These are phyloP conservation scores for Hypotaenidia philippensis DNA, from an alignment of 2,797 vertebrate genomes.

Conservation along the genomic window DNA sequence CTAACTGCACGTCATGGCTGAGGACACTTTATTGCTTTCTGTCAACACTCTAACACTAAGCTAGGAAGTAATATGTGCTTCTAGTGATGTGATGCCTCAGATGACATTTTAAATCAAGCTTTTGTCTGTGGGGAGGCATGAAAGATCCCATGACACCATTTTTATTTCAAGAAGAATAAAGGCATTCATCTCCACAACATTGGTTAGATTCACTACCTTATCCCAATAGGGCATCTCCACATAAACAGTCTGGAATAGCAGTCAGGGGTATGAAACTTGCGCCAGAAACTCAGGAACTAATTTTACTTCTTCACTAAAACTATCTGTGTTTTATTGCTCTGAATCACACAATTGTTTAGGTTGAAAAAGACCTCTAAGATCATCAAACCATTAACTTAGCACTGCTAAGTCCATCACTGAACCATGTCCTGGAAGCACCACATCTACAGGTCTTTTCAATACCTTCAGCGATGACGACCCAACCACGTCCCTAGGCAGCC, in stretches of 20 bases:
- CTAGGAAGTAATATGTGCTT: conserved; percentile 57
- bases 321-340: background rate
- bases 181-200: conserved; percentile 36
- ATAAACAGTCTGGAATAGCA: conserved; percentile 13
- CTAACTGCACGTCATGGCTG: conserved; percentile 17
- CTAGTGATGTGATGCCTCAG: conserved; percentile 52
- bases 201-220: conserved; percentile 34
- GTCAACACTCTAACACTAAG: conserved; percentile 29
- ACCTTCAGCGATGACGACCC: too few species aligned
- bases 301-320: conserved; percentile 32
- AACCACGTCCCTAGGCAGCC: too few species aligned
- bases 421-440: too few species aligned
- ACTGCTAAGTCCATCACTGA: too few species aligned
- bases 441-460: too few species aligned
- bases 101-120: conserved; percentile 67
- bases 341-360: background rate
- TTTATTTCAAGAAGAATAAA: conserved; percentile 70
- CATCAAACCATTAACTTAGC: too few species aligned
- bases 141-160: conserved; percentile 61
- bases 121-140: conserved; percentile 37
- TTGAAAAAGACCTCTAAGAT: too few species aligned
- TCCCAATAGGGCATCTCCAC: conserved; percentile 46
- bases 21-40: conserved; percentile 62
- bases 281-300: background rate
- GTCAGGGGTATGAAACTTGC: background rate